Base-by-base conservation (phyloP, 2,888 invertebrate genomes). In the Glomeris marginata region DNA sequence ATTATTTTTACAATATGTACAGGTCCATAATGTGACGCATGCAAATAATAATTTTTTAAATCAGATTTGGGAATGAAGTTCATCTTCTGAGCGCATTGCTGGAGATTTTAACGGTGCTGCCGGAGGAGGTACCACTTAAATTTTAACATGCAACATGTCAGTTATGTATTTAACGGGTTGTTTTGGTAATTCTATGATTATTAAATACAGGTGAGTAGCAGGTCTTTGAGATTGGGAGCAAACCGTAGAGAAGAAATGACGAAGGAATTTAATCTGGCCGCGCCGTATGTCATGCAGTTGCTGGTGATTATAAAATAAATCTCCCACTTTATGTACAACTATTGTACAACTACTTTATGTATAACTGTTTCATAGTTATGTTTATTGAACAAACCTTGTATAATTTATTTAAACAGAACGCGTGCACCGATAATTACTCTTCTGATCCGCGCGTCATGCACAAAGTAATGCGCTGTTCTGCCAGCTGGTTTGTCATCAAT, bases 71-170 rank as follows among this genome's bases (percentile, higher is more conserved):
- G 37, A 56, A 55, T 35, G 63, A 62, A 53, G 56, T 61, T 13
- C 63, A 66, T 36, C 68, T 74, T 22, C 72, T 85, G 56, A 84
- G 82, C 74, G 87, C 90, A 22, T 71, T 97, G 52, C 66, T 97
- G 58, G 92, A 94, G 74, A 79, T 97, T 57, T 73, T 98, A 57
- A 91, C 85, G 43, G 85, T 95, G 22, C 72, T 97, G 61, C 95
- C 97, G 4, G 97, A 98, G 72, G 97, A 98, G 77, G 81, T 92
- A 51, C 82, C 83, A 65, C 84, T 84, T 0, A 69, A 16, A 22
- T 21, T 38, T 38, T 18, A 37, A 45, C 37, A 16, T 2, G 28
- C n/a, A n/a, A n/a, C n/a, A 20, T 16, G 22, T 40, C 36, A 1
- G 20, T 36, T 35, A 35, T 46, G 20, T 0, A 37, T 46, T 18